Percentiles rank a stretch among this genome's conserved stretches.
These are phyloP conservation scores for Mionectes macconnelli DNA, from an alignment of 2,113 vertebrate species.

Conservation along the genomic window DNA sequence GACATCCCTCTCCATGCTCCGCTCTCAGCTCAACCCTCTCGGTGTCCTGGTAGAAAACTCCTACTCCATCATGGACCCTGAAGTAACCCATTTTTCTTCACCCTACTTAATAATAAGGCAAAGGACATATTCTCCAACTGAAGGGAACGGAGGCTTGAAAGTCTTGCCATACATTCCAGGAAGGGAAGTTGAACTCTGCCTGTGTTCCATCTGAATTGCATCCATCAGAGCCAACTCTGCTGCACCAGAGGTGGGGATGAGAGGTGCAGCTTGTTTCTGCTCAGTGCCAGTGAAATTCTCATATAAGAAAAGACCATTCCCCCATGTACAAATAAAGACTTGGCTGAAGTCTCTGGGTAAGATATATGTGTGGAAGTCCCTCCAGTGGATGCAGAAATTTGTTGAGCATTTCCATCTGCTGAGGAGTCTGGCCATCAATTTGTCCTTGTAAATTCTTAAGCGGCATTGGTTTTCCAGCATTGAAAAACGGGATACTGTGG, in stretches of 20 bases:
- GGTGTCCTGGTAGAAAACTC: background rate
- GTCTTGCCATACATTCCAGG: background rate
- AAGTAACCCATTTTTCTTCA: background rate
- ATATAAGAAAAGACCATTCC: background rate
- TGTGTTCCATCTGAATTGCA: background rate
- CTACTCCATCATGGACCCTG: background rate
- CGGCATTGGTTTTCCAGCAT: background rate
- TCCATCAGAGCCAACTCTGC: background rate
- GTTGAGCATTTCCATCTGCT: constrained; percentile 4
- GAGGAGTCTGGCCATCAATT: background rate
- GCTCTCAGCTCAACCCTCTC: background rate
- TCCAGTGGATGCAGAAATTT: background rate
- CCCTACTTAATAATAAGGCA: background rate
- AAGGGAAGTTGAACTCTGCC: background rate
- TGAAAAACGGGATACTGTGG: background rate
- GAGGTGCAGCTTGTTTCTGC: background rate
- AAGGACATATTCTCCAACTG: background rate
- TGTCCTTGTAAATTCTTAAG: background rate
- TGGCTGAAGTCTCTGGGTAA: background rate
- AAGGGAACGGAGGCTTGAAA: background rate
- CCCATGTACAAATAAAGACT: background rate
- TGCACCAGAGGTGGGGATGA: fast-evolving
- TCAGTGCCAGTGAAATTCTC: background rate
- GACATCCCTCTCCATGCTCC: fast-evolving
- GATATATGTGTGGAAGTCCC: background rate